Base-by-base conservation (phyloP, 1,140 invertebrate genomes). In the Grapholita molesta region DNA sequence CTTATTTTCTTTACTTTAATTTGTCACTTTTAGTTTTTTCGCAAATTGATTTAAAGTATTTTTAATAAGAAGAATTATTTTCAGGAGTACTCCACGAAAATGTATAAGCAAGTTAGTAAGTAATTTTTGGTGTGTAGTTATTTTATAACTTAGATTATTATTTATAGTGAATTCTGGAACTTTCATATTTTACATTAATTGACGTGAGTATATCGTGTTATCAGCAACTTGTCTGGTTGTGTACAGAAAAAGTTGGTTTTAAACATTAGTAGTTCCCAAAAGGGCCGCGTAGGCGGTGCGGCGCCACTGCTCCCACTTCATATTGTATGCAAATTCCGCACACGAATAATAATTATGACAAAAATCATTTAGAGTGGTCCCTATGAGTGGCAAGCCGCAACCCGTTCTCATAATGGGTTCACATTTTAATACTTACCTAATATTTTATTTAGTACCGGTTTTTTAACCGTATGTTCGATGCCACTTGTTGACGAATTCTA, bases 311-410 rank as follows among this genome's bases (percentile, higher is more conserved):
- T 77, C 70, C 71, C 72, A 71, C 68, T 70, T 79, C 78, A 83
- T 85, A 89, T 89, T 89, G 86, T 89, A 89, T 89, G 86, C 80
- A 80, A 87, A 89, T 89, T 77, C 77, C 73, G 75, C 68, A 86
- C 72, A 71, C 65, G 77, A 85, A 88, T 82, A 83, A 80, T 83
- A 83, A 84, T 82, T 85, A 80, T 83, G 75, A 78, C 72, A 78
- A 74, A 83, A 81, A 85, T 78, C 78, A 84, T 82, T 85, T 82
- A 73, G 75, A 79, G 78, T 76, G 72, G 81, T 77, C 82, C 67
- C 74, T 81, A 81, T 77, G 72, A 77, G 71, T 48, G 42, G 18
- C 71, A 67, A 61, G 55, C 68, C 74, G 69, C 70, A 71, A 83
- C 82, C 70, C 70, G 78, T 84, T 82, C 70, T 28, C 42, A 48